These are phyloP conservation scores for Myathropa florea DNA, from an alignment of 2,888 invertebrate species.

Conservation along the genomic window DNA sequence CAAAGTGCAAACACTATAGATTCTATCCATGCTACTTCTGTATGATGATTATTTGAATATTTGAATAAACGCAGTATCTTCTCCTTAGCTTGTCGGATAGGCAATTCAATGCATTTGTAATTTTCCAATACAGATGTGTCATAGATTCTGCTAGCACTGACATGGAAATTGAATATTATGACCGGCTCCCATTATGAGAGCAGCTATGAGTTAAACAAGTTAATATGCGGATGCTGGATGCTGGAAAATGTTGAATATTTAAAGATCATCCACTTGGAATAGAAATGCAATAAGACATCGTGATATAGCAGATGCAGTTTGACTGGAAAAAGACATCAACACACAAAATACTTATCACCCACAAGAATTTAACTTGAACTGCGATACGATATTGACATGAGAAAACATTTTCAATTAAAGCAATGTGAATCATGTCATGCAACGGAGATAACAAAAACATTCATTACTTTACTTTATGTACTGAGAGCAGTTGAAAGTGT, in stretches of 20 bases:
- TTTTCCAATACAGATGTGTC: slow-evolving; percentile 18
- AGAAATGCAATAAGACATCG: neutral
- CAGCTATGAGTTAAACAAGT: neutral
- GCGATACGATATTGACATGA: neutral
- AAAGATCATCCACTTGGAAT: neutral
- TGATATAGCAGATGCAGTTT: no score
- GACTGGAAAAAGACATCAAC: no score
- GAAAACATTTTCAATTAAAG: neutral
- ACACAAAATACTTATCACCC: no score
- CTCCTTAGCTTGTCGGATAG: neutral
- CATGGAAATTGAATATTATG: neutral
- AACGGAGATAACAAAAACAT: neutral
- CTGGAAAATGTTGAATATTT: neutral
- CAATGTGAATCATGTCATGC: neutral
- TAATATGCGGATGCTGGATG: neutral
- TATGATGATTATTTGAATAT: neutral
- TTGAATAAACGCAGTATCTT: neutral
- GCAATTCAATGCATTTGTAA: slow-evolving; percentile 28
- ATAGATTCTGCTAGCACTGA: neutral
- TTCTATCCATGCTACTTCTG: neutral
- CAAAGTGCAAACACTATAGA: neutral
- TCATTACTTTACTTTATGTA: neutral
- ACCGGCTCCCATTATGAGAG: neutral
- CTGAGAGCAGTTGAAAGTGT: neutral
- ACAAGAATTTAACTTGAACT: no score